These are phyloP conservation scores for Belgica antarctica DNA, from an alignment of 2,888 invertebrate genomes.

Conservation along the genomic window DNA sequence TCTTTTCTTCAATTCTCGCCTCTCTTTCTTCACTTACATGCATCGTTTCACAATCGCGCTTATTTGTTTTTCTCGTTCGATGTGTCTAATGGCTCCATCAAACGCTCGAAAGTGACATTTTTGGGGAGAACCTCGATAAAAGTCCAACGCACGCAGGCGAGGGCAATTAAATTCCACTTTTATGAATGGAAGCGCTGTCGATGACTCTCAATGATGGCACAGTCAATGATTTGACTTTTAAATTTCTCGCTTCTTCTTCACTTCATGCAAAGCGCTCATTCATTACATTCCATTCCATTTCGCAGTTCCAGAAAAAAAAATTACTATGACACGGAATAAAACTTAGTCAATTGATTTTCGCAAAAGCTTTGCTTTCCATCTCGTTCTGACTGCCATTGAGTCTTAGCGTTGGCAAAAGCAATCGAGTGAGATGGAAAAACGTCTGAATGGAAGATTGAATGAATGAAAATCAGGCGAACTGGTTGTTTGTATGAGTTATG, in stretches of 20 bases:
- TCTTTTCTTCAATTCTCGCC: not conserved
- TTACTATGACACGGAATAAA: not conserved
- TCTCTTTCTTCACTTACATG: not conserved
- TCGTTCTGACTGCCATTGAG: not conserved
- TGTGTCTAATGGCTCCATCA: not conserved
- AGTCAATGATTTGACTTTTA: not conserved
- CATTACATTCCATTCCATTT: not conserved
- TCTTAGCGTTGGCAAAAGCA: not conserved
- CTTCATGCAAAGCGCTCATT: no score
- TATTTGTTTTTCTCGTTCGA: not conserved
- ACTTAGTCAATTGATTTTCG: conserved; percentile 25
- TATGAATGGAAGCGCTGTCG: not conserved
- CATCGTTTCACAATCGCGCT: not conserved
- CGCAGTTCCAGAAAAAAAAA: not conserved
- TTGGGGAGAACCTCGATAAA: not conserved
- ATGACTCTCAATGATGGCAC: not conserved
- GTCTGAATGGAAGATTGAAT: conserved; percentile 27
- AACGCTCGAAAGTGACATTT: not conserved
- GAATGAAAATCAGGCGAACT: conserved; percentile 14
- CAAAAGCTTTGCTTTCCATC: not conserved
- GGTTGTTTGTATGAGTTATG: not conserved
- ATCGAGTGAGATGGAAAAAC: not conserved
- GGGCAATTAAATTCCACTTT: conserved; percentile 4
- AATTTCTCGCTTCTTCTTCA: no score
- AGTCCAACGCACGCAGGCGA: not conserved